Evolutionary conservation across 1,140 invertebrate genomes (phyloP), one percentile per base, ranked within the genome.

Genomic region (Drosophila rhopaloa): DNA sequence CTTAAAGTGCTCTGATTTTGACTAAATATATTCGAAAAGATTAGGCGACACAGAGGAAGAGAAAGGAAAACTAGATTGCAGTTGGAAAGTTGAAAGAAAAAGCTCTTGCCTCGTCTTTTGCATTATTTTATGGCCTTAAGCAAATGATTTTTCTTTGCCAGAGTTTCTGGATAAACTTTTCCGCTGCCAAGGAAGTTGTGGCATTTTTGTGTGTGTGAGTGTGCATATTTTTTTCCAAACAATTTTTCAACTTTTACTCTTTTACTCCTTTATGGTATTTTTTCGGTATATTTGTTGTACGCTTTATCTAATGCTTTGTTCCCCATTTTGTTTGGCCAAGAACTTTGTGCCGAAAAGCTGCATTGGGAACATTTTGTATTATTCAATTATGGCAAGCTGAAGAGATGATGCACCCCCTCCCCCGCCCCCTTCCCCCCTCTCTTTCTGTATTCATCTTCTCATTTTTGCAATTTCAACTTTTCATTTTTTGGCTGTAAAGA

Each of bases 111-210:
- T 35, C 55, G 62, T 81, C 63, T 84, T 76, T 85, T 35, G 81
- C 81, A 83, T 86, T 84, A 78, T 86, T 85, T 85, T 86, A 86
- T 86, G 75, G 79, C 81, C 83, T 67, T 51, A 79, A 82, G 82
- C 82, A 67, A 85, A 85, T 81, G 86, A 85, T 85, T 86, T 85
- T 81, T 61, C 63, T 76, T 81, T 76, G 58, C 38, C 57, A 70
- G 71, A 85, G 60, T 81, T 72, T 84, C 81, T 77, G 63, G 67
- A 55, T 81, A 77, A 84, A 85, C 55, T 84, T 84, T 81, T 68
- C 46, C 51, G 55, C 58, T 60, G 57, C 50, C 46, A 60, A 32
- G 67, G 41, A 72, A 59, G 35, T 63, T 60, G 46, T 38, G 4
- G 5, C 4, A 16, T 19, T 9, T 46, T 29, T n/a, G 44, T 55